phyloP scores from a whole-genome alignment of 2,797 vertebrate species.

The Macropus fuliginosus region DNA sequence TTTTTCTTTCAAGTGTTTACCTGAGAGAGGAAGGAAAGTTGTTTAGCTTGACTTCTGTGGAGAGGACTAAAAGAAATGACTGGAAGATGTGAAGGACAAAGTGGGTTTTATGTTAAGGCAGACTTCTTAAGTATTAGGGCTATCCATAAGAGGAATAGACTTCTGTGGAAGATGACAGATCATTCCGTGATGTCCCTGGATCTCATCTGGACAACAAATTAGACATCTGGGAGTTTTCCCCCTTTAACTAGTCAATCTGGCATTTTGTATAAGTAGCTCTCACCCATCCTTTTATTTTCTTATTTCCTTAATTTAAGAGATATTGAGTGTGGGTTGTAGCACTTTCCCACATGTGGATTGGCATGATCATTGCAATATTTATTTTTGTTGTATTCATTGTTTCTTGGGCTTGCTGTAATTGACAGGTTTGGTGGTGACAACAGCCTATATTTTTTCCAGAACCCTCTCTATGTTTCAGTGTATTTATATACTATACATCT shows the following conservation, averaged over 20 bases:
- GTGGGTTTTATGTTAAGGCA: background rate
- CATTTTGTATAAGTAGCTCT: background rate
- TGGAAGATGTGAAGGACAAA: background rate
- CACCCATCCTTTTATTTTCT: background rate
- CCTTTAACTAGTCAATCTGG: background rate
- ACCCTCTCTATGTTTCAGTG: slow-evolving; percentile 49
- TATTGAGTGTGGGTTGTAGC: background rate
- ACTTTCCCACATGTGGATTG: slow-evolving; percentile 28
- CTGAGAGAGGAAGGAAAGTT: background rate
- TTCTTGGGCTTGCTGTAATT: slow-evolving; percentile 22
- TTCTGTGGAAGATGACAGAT: background rate
- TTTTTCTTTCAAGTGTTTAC: background rate
- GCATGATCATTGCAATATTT: slow-evolving; percentile 44
- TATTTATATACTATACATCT: slow-evolving; percentile 60
- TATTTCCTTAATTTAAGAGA: background rate
- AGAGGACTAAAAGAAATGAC: background rate
- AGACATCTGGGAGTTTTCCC: background rate
- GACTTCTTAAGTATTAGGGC: background rate
- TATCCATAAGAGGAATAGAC: background rate
- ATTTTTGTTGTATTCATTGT: slow-evolving; percentile 32
- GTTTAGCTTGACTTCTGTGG: background rate
- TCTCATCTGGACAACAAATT: background rate
- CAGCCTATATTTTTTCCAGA: slow-evolving; percentile 20
- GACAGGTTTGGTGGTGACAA: slow-evolving; percentile 50
- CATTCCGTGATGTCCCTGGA: background rate